phyloP scores from a whole-genome alignment of 2,113 vertebrate genomes.

The Aegotheles bennettii region DNA sequence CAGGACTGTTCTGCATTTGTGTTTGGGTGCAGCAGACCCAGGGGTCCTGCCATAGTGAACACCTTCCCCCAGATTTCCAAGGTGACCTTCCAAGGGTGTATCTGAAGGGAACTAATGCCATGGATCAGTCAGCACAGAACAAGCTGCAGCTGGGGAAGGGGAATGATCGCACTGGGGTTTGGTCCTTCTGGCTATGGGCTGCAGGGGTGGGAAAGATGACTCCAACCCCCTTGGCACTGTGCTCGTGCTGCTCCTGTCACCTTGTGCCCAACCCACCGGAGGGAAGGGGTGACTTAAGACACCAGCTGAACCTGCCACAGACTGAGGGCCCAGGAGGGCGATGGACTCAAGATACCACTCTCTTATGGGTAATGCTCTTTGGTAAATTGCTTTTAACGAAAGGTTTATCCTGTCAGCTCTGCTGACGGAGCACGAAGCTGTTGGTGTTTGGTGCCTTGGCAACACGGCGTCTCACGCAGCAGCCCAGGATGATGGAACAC shows the following conservation, averaged over 20 bases:
- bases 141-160: background rate
- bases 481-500: background rate
- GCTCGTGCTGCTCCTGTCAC: background rate
- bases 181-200: background rate
- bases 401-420: background rate
- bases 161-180: background rate
- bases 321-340: background rate
- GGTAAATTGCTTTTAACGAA: background rate
- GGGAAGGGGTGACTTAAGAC: background rate
- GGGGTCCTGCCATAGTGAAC: background rate
- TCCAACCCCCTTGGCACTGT: background rate
- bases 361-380: background rate
- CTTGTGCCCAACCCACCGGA: background rate
- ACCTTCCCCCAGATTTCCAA: background rate
- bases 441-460: background rate
- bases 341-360: background rate
- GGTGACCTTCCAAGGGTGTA: background rate
- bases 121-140: background rate
- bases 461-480: background rate
- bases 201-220: background rate
- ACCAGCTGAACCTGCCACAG: background rate
- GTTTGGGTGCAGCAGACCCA: background rate
- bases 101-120: background rate
- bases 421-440: background rate
- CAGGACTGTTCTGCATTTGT: background rate